Conservation (phyloP, 2,113 vertebrate genomes). For the crab-eating macaque (Macaca fascicularis) region T2T-MFA8v1.1 NC_088375.1:134486001-134486500, state of each 20-base stretch:
- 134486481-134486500: constrained; percentile 65
- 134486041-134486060: not conserved
- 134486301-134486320: constrained; percentile 15
- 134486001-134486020: constrained; percentile 24
- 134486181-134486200: not conserved
- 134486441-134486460: constrained; percentile 46
- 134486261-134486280: constrained; percentile 11
- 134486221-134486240: not conserved
- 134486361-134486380: constrained; percentile 59
- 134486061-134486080: not conserved
- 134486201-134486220: constrained; percentile 7
- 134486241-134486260: not conserved
- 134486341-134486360: constrained; percentile 36
- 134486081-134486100: not conserved
- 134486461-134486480: constrained; percentile 59
- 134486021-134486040: not conserved
- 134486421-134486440: constrained; percentile 15
- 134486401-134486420: constrained; percentile 43
- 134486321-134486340: constrained; percentile 22
- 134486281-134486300: constrained; percentile 34
- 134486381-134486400: constrained; percentile 51
- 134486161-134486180: constrained; percentile 42
- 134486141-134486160: constrained; percentile 33
- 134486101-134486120: not conserved
- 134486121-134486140: not conserved